Evolutionary conservation across 2,888 invertebrate genomes (phyloP), one percentile per base, ranked within the genome.

Genomic region (Rotaria magnacalcarata): DNA sequence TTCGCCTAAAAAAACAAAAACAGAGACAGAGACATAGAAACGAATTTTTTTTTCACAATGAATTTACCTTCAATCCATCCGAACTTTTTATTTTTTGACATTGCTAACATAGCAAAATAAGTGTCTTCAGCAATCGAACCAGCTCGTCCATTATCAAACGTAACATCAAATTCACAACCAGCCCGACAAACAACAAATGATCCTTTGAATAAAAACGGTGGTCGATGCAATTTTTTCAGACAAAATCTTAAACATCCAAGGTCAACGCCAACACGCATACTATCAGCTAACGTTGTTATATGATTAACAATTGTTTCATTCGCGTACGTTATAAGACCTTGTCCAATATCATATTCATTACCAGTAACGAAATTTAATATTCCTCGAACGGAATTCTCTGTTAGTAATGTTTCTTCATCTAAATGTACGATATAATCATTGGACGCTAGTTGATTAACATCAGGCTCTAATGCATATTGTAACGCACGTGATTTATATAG

Each of bases 121-220:
- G 96, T 97, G 91, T 97, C 97, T 91, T 97, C 97, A 41, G 97
- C 97, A n/a, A 97, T 95, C 0, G 96, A 96, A 41, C 97, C 97
- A 91, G 97, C 97, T 88, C 95, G 93, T 27, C 97, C 97, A 91
- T 97, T 96, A 92, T 97, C 96, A 92, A 96, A 97, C 0, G 96
- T 95, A 0, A 97, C 96, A 88, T 94, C 93, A 88, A 94, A 94
- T 91, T 97, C 96, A n/a, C 96, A 96, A 89, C 93, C 93, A 88
- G 95, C 85, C 1, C 96, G 96, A 88, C 96, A 96, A 19, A 97
- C 96, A 88, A 97, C 97, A 92, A 95, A 97, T 80, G 97, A 97
- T 87, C 97, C 97, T 92, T 97, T 97, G 96, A 97, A 97, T 91
- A 96, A 96, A 91, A 97, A 96, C 86, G 96, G 92, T 34, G 97